Conservation (phyloP, 2,888 invertebrate species). For the Nineta flava region DNA sequence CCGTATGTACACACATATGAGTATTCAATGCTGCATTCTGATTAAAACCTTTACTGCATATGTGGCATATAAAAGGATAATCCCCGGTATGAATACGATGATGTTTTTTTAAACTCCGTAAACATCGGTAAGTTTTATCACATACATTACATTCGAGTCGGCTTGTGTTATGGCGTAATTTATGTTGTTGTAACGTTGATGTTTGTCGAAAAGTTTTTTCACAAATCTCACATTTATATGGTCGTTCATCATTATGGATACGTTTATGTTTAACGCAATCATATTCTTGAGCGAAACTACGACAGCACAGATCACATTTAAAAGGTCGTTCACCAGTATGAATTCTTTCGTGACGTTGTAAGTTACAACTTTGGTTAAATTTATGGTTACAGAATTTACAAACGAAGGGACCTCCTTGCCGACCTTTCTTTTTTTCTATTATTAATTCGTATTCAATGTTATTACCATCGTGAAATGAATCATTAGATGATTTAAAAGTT, state of each 20-base stretch:
- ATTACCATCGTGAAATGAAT: too few relatives aligned
- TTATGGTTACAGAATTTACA: neutral
- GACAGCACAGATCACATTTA: neutral
- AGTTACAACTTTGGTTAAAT: neutral
- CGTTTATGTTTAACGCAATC: conserved; percentile 2
- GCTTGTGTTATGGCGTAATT: neutral
- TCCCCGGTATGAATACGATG: neutral
- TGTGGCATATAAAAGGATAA: neutral
- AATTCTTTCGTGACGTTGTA: conserved; percentile 1
- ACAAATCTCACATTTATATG: neutral
- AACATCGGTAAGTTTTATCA: neutral
- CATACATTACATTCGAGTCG: neutral
- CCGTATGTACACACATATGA: neutral
- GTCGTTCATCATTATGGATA: neutral
- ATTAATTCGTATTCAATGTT: too few relatives aligned
- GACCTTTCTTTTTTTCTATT: too few relatives aligned
- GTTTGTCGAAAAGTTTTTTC: too few relatives aligned
- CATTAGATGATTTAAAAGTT: too few relatives aligned
- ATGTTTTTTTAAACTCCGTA: neutral
- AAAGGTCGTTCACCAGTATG: conserved; percentile 5
- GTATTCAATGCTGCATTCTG: neutral
- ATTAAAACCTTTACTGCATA: neutral
- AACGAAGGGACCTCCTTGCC: neutral
- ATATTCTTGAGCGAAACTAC: neutral
- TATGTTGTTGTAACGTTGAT: neutral